Conservation (phyloP, 1,140 invertebrate species). For the Diprion similis region DNA sequence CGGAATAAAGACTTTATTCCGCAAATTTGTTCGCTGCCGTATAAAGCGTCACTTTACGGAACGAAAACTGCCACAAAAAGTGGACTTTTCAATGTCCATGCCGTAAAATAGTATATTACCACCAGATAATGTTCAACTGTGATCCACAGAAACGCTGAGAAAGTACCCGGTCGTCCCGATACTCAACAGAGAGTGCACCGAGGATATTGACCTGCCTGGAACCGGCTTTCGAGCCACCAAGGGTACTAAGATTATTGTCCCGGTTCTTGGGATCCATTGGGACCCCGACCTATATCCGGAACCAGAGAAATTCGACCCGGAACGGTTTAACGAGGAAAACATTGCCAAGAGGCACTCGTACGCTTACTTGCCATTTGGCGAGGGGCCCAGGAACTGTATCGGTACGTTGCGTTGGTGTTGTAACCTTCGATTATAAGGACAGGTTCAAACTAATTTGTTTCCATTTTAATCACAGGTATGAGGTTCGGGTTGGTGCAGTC, state of each 20-base stretch:
- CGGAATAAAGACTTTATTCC: too few species aligned
- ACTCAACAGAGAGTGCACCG: slow-evolving; percentile 58
- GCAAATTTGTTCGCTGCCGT: too few species aligned
- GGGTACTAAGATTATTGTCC: slow-evolving; percentile 61
- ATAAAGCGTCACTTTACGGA: too few species aligned
- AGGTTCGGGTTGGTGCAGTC: slow-evolving; percentile 69
- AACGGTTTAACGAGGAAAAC: slow-evolving; percentile 67
- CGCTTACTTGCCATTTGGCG: slow-evolving; percentile 65
- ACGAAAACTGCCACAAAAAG: too few species aligned
- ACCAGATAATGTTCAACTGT: background rate
- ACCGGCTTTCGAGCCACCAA: slow-evolving; percentile 53
- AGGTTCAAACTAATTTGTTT: slow-evolving; percentile 17
- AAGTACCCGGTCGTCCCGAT: slow-evolving; percentile 63
- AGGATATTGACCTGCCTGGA: slow-evolving; percentile 61
- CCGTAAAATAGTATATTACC: background rate
- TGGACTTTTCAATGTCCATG: too few species aligned
- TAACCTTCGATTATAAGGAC: background rate
- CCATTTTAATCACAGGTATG: slow-evolving; percentile 55
- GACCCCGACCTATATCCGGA: slow-evolving; percentile 68
- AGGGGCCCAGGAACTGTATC: slow-evolving; percentile 63
- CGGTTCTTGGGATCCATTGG: slow-evolving; percentile 66
- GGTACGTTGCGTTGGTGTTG: slow-evolving; percentile 42
- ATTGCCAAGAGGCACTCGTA: slow-evolving; percentile 44
- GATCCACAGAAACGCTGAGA: slow-evolving; percentile 61
- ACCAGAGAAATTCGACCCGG: slow-evolving; percentile 73